Evolutionary conservation across 2,797 vertebrate species (phyloP).

Genomic region (Sebastes cheni): DNA sequence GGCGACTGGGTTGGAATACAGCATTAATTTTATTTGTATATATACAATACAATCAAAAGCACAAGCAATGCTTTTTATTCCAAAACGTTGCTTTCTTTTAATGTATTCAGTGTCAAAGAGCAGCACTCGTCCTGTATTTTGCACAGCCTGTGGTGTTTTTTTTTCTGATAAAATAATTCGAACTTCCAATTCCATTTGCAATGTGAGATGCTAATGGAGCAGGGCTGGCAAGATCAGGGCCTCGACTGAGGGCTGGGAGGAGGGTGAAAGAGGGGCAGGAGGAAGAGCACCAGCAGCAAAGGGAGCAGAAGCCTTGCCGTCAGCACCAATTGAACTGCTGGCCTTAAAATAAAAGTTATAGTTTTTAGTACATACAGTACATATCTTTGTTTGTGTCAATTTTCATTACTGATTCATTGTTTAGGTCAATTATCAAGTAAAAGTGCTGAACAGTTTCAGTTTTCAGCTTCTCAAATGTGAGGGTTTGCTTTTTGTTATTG

Average conservation of each 20-base stretch:
- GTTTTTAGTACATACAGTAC: neutral
- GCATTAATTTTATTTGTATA: too few species aligned
- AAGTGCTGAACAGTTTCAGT: neutral
- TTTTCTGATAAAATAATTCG: neutral
- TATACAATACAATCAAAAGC: neutral
- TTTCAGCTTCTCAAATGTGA: neutral
- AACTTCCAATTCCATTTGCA: neutral
- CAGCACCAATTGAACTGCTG: neutral
- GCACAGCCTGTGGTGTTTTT: neutral
- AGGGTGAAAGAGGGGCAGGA: neutral
- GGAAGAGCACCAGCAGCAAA: neutral
- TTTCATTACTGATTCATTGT: neutral
- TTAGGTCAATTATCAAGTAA: neutral
- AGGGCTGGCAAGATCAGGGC: neutral
- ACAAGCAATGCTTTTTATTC: neutral
- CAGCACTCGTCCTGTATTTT: neutral
- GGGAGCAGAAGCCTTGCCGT: too few species aligned
- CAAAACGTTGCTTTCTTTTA: neutral
- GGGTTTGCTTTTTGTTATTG: neutral
- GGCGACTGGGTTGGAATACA: too few species aligned
- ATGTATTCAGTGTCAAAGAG: neutral
- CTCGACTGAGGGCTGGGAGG: neutral
- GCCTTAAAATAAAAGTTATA: neutral
- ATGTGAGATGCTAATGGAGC: conserved; percentile 2
- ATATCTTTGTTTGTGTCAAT: neutral